Base-by-base conservation (phyloP, 2,888 invertebrate genomes). In the Steinernema carpocapsae region DNA sequence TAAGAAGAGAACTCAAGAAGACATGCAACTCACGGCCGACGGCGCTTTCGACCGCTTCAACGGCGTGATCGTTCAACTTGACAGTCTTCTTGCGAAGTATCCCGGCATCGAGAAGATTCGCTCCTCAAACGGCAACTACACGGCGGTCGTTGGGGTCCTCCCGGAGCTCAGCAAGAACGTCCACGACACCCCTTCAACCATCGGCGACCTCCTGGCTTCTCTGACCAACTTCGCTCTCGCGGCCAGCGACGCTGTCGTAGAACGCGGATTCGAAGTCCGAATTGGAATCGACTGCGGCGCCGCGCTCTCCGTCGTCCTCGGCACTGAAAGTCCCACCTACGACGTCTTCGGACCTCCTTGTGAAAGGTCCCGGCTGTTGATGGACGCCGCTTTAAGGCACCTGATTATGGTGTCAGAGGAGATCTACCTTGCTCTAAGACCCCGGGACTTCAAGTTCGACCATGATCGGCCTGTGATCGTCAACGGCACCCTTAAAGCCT, bases 241-340 rank as follows among this genome's bases (percentile, higher is more conserved):
- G 19, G 75, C 78, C 24, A 81, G 81, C 12, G 76, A 82, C 37
- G 83, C 84, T 70, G 82, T 83, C 12, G 78, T 80, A 1, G 82
- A 84, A 48, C 82, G 85, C 52, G 83, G 83, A 45, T 80, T 86
- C 72, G 81, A 85, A 48, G 79, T 86, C 37, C 80, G 80, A 29
- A 80, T 85, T 70, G 86, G 86, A 22, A 80, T 85, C 22, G 86
- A 86, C 73, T 86, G 85, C 72, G 86, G 86, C 19, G 78, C 80
- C 26, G 79, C 83, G 1, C 77, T 86, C 14, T 83, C 85, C 0
- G 75, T 84, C 29, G 81, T 86, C 7, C 72, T 84, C 42, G 85
- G 86, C 72, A 75, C 80, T 10, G 83, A 83, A 48, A 74, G 76
- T n/a, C 86, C 86, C 1, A 79, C 78, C 46, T 87, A 86, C 74